Evolutionary conservation across 2,888 invertebrate genomes (phyloP), one percentile per base, ranked within the genome.

Genomic region (Andrena trimmerana): DNA sequence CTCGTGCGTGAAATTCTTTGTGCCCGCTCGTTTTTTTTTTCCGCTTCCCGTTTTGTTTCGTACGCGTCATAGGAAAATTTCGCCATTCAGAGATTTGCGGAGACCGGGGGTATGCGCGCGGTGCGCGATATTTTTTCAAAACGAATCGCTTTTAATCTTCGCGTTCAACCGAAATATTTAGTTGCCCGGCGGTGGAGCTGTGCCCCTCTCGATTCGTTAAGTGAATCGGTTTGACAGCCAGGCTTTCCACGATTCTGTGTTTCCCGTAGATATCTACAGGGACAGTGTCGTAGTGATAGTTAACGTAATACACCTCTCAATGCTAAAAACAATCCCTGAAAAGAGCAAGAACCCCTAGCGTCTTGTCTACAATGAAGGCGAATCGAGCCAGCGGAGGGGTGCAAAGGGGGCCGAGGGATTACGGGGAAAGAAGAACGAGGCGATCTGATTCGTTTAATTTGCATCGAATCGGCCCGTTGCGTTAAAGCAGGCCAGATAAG

Each of bases 381-480:
- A 60, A 31, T n/a, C 62, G 20, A 20, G 4, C 8, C 62, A n/a
- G 10, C 20, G 8, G 54, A 20, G 59, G 67, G 50, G 20, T 36
- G 16, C 6, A 13, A 36, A 29, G 52, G 52, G 42, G 42, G 62
- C 27, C 27, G 59, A 71, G 68, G 72, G 71, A 76, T 79, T 76
- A 72, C 33, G 57, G 68, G 13, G 68, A 68, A 59, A 60, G n/a
- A 54, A 57, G 33, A n/a, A 29, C 13, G 42, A 29, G 48, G 67
- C 54, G 57, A 59, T 36, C 65, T 29, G 36, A 60, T 84, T 84
- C 84, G 86, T 86, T 90, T 86, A 89, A 90, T 92, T 91, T 91
- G 88, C 91, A 90, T 91, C 83, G 86, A 90, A 87, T 89, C 87
- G 88, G 80, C 81, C 84, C 78, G 78, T 83, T 81, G 88, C 86